A percentile compares a stretch with the other conserved stretches of the same genome.
Evolutionary conservation across 2,797 vertebrate species (phyloP).

Genomic region (Telmatherina bonti): DNA sequence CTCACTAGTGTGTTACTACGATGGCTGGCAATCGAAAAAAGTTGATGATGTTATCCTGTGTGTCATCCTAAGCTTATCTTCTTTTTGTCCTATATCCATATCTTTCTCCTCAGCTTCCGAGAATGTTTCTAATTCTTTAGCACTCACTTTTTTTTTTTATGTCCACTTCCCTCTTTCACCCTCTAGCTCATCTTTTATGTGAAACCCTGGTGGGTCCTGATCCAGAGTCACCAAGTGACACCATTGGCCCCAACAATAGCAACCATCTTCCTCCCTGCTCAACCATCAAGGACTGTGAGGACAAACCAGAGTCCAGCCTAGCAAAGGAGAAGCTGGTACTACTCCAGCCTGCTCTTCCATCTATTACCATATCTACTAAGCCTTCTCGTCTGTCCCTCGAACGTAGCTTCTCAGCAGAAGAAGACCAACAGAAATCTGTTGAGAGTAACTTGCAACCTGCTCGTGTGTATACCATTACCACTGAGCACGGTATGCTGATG

Average conservation of each 20-base stretch:
- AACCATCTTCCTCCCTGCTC: constrained; percentile 63
- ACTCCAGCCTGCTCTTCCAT: constrained; percentile 82
- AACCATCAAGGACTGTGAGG: constrained; percentile 75
- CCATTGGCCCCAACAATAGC: constrained; percentile 69
- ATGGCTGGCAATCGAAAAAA: constrained; percentile 44
- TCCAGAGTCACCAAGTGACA: constrained; percentile 85
- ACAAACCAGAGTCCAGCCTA: constrained; percentile 55
- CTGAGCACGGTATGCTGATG: constrained; percentile 91
- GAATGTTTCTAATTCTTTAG: constrained; percentile 37
- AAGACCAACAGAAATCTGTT: constrained; percentile 89
- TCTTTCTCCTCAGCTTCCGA: constrained; percentile 21
- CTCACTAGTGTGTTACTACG: constrained; percentile 46
- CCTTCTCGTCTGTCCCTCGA: constrained; percentile 90
- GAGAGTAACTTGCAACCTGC: constrained; percentile 88
- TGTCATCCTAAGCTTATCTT: constrained; percentile 36
- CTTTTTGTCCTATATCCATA: constrained; percentile 30
- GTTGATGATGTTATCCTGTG: constrained; percentile 33
- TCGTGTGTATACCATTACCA: constrained; percentile 94
- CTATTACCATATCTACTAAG: constrained; percentile 86
- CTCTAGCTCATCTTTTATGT: constrained; percentile 92
- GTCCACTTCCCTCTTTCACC: constrained; percentile 20
- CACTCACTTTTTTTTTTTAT: constrained; percentile 33
- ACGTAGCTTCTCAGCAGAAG: constrained; percentile 81
- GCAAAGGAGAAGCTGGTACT: constrained; percentile 69
- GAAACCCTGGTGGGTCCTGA: constrained; percentile 91